Conservation (phyloP, 2,797 vertebrate genomes). For the Miichthys miiuy region DNA sequence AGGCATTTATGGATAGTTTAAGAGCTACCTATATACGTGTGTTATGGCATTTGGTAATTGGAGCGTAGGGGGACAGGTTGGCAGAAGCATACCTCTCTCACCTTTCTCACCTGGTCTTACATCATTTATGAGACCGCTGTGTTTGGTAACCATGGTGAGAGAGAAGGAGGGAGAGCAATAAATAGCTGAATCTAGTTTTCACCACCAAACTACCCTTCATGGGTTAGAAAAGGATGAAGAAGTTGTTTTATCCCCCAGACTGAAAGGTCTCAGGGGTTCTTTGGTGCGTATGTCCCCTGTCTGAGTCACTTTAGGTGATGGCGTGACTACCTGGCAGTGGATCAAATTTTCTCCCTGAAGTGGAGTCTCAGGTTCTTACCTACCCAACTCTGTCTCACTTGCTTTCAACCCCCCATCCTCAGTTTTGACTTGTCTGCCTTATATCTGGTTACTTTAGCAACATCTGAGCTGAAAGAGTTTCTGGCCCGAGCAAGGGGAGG, state of each 20-base stretch:
- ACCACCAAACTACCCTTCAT: not conserved
- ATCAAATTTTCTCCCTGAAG: slow-evolving; percentile 77
- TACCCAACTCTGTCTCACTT: slow-evolving; percentile 67
- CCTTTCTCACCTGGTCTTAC: slow-evolving; percentile 84
- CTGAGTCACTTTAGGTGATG: slow-evolving; percentile 55
- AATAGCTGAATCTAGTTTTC: slow-evolving; percentile 38
- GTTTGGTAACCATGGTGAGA: slow-evolving; percentile 83
- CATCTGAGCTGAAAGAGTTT: slow-evolving; percentile 95
- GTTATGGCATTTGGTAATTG: slow-evolving; percentile 79
- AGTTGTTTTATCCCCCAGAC: not conserved
- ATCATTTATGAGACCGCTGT: slow-evolving; percentile 85
- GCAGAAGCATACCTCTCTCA: slow-evolving; percentile 83
- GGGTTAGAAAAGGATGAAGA: not conserved
- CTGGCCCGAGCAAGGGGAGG: slow-evolving; percentile 94
- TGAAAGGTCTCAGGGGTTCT: not conserved
- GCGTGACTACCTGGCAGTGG: slow-evolving; percentile 66
- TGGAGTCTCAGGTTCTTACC: slow-evolving; percentile 79
- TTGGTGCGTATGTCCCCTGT: not conserved
- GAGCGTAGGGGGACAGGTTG: slow-evolving; percentile 67
- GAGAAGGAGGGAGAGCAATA: slow-evolving; percentile 40
- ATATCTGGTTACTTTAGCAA: slow-evolving; percentile 93
- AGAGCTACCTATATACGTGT: slow-evolving; percentile 47
- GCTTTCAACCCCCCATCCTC: slow-evolving; percentile 58
- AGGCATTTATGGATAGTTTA: slow-evolving; percentile 27
- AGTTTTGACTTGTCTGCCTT: slow-evolving; percentile 79